Evolutionary conservation across 2,888 invertebrate species (phyloP).

Genomic region (Octodonta nipae): DNA sequence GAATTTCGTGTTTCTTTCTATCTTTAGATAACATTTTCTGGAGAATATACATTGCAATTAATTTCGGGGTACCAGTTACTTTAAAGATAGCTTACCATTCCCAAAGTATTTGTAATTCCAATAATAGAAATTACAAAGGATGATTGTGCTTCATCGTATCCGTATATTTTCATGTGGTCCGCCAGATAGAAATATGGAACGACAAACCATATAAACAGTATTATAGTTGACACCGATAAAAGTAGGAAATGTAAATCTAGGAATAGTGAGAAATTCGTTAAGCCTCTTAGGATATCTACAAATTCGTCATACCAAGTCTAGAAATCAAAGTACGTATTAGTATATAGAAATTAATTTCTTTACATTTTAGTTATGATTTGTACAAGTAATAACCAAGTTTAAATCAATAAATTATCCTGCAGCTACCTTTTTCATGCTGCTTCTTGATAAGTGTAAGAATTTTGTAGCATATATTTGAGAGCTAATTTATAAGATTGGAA

Average conservation of each 20-base stretch:
- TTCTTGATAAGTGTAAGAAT: too few species aligned
- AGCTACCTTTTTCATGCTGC: too few species aligned
- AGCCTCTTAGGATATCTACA: slow-evolving; percentile 51
- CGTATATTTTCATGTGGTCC: slow-evolving; percentile 59
- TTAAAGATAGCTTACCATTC: slow-evolving; percentile 51
- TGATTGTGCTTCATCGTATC: slow-evolving; percentile 57
- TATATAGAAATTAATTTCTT: too few species aligned
- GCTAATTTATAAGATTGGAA: too few species aligned
- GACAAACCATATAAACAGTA: slow-evolving; percentile 86
- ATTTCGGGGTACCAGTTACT: background rate
- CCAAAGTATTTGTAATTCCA: slow-evolving; percentile 79
- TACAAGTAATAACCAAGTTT: too few species aligned
- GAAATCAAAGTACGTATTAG: slow-evolving; percentile 17
- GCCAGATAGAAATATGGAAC: slow-evolving; percentile 89
- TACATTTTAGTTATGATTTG: too few species aligned
- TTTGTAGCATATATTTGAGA: too few species aligned
- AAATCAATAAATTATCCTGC: background rate
- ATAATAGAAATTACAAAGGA: slow-evolving; percentile 73
- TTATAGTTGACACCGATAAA: slow-evolving; percentile 71
- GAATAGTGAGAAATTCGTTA: slow-evolving; percentile 69
- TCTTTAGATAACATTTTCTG: too few species aligned
- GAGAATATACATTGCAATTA: background rate
- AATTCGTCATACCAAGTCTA: slow-evolving; percentile 64
- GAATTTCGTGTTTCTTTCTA: too few species aligned
- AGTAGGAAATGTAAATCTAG: slow-evolving; percentile 63